Evolutionary conservation across 92 coral and sea anemone genomes (phyloP).

Genomic region (Blastomussa wellsi): DNA sequence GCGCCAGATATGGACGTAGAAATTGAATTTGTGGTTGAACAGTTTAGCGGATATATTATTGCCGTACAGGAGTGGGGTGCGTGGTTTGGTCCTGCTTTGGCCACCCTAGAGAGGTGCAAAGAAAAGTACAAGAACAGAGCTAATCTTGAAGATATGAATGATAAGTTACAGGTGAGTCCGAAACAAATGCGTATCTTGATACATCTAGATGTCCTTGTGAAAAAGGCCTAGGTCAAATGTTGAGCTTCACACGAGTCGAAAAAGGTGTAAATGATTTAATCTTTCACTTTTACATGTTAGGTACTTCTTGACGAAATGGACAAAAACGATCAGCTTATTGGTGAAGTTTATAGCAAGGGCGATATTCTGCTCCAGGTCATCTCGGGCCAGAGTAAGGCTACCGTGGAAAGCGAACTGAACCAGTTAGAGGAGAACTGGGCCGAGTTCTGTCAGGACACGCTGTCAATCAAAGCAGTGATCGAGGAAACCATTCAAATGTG

Average conservation of each 20-base stretch:
- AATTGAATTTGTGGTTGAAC: slow-evolving; percentile 84
- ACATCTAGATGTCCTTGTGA: background rate
- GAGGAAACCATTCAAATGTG: slow-evolving; percentile 84
- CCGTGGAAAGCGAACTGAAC: slow-evolving; percentile 85
- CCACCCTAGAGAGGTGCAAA: slow-evolving; percentile 78
- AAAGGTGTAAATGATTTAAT: background rate
- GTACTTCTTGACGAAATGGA: slow-evolving; percentile 96
- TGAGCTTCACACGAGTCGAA: no score
- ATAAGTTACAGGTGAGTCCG: slow-evolving; percentile 69
- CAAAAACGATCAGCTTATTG: slow-evolving; percentile 87
- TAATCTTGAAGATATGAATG: slow-evolving; percentile 76
- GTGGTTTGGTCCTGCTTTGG: slow-evolving; percentile 93
- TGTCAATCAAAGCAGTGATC: slow-evolving; percentile 61
- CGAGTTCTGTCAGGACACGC: slow-evolving; percentile 90
- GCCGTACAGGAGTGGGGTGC: slow-evolving; percentile 93
- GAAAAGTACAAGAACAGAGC: slow-evolving; percentile 55
- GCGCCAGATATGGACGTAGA: slow-evolving; percentile 76
- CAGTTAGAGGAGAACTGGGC: slow-evolving; percentile 96
- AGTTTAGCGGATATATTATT: slow-evolving; percentile 72
- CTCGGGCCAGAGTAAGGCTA: slow-evolving; percentile 70
- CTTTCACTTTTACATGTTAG: slow-evolving; percentile 27
- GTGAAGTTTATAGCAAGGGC: slow-evolving; percentile 93
- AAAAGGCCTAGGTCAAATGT: no score
- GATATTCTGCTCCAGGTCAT: slow-evolving; percentile 86
- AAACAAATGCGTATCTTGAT: background rate